Evolutionary conservation across 2,888 invertebrate genomes (phyloP), one percentile per base, ranked within the genome.

Genomic region (Scaptomyza cyrtandrae): DNA sequence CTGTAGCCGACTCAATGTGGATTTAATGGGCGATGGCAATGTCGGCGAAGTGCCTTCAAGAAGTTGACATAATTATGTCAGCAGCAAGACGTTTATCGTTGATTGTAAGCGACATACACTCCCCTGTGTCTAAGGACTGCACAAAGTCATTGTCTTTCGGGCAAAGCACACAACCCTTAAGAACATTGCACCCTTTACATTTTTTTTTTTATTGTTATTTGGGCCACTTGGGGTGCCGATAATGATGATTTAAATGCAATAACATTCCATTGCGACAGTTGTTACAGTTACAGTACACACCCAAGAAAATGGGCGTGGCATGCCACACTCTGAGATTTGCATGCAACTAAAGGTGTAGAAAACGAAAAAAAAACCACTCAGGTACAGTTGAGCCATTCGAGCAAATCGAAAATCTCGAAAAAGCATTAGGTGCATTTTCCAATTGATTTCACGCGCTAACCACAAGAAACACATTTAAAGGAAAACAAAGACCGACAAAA

Each of bases 11-110:
- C 58, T 59, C 41, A 57, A 66, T 62, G 57, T 64, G 45, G 56
- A 65, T 63, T 53, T 44, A 70, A 71, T 57, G 67, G 66, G 76
- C 55, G 52, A 45, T 37, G 53, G 63, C 44, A 49, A 58, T 57
- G 82, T 75, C 71, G 75, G 83, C 79, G 72, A n/a, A n/a, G n/a
- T n/a, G n/a, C n/a, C 82, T 80, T 88, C 80, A 88, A 84, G 88
- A 68, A 86, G 84, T 88, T 84, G 88, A 88, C 84, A 84, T 86
- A 88, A 84, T 84, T 88, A 78, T 78, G 86, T 73, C 88, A 78
- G 86, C 87, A 78, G 63, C 57, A 66, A 62, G 55, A 65, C 16
- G 33, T 46, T 59, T 63, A 59, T 57, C 55, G 66, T 64, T 64
- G 45, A 46, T 64, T 61, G 62, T 16, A 44, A 37, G 37, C 48